Conservation (phyloP, 2,888 invertebrate species). For the Cephus spinipes region DNA sequence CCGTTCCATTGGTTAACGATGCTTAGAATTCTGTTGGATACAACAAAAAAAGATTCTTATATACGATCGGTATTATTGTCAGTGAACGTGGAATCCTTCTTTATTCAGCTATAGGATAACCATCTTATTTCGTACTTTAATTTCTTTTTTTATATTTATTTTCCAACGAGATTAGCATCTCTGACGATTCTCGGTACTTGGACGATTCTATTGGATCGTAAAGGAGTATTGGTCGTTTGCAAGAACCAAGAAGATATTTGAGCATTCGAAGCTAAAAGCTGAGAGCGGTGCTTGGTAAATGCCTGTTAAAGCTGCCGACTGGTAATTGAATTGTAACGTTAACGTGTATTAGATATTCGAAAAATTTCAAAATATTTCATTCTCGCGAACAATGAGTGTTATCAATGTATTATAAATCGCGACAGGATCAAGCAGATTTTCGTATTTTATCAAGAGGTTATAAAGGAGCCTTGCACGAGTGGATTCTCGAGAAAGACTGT, state of each 20-base stretch:
- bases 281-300: too few species aligned
- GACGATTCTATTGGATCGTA: background rate
- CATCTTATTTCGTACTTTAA: background rate
- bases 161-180: background rate
- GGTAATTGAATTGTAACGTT: too few species aligned
- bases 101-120: background rate
- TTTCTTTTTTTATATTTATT: background rate
- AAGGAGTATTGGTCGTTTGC: background rate
- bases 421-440: background rate
- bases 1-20: background rate
- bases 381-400: background rate
- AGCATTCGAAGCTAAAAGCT: background rate
- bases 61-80: background rate
- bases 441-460: background rate
- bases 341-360: too few species aligned
- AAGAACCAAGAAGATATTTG: background rate
- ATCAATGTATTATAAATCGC: background rate
- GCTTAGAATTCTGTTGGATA: background rate
- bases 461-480: slow-evolving; percentile 20
- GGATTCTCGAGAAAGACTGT: slow-evolving; percentile 16
- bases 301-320: too few species aligned
- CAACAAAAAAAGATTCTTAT: background rate
- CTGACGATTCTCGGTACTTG: background rate
- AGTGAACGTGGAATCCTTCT: background rate
- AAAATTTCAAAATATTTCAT: background rate